Conservation (phyloP, 2,888 invertebrate genomes). For the Allacma fusca region DNA sequence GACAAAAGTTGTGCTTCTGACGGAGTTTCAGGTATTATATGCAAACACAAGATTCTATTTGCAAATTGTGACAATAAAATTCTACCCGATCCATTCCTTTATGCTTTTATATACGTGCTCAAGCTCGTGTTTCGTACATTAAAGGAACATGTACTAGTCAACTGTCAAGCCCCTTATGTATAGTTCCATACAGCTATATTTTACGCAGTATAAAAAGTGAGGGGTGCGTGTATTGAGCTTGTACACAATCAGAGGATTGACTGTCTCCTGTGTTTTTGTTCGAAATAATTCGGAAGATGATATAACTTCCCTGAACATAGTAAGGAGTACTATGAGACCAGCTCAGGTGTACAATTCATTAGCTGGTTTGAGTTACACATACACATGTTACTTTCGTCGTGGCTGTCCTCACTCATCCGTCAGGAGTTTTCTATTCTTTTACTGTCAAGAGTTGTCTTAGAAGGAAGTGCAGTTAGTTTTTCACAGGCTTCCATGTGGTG, state of each 20-base stretch:
- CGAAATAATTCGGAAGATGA: slow-evolving; percentile 6
- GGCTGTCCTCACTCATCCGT: slow-evolving; percentile 34
- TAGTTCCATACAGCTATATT: neutral
- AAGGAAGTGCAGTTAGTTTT: slow-evolving; percentile 35
- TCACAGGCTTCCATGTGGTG: slow-evolving; percentile 37
- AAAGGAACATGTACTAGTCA: too few relatives aligned
- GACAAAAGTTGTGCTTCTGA: too few relatives aligned
- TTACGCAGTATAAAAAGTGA: too few relatives aligned
- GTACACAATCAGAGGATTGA: neutral
- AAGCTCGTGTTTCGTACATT: too few relatives aligned
- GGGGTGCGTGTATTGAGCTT: neutral
- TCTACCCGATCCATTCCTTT: too few relatives aligned
- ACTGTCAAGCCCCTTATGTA: too few relatives aligned
- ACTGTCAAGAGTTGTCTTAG: neutral
- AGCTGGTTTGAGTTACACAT: slow-evolving; percentile 10
- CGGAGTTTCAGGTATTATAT: too few relatives aligned
- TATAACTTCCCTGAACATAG: neutral
- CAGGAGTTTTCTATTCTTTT: slow-evolving; percentile 20
- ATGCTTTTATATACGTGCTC: too few relatives aligned
- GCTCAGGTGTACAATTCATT: slow-evolving; percentile 14
- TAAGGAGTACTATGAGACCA: neutral
- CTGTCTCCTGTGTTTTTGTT: neutral
- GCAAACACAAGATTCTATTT: too few relatives aligned
- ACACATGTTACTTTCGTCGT: slow-evolving; percentile 4
- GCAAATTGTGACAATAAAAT: too few relatives aligned